Evolutionary conservation across 2,113 vertebrate genomes (phyloP).

Genomic region (Colistium nudipinnis): DNA sequence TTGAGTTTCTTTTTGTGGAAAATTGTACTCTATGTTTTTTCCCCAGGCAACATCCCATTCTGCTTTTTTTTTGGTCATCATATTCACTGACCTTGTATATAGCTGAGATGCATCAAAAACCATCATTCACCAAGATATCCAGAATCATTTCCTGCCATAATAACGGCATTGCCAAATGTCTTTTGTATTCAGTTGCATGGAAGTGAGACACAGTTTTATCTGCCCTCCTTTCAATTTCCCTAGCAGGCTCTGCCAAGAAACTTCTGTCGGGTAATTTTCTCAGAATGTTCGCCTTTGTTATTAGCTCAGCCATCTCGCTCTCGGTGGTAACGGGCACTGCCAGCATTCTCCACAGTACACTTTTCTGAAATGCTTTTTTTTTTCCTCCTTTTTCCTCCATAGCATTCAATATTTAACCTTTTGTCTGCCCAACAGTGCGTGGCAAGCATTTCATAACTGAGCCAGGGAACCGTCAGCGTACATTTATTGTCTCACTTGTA

Average conservation of each 20-base stretch:
- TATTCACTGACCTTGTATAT: too few species aligned
- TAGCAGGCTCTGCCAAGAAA: constrained; percentile 4
- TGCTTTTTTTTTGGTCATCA: too few species aligned
- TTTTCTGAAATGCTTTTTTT: not conserved
- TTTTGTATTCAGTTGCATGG: constrained; percentile 4
- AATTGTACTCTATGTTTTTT: too few species aligned
- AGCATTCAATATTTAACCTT: not conserved
- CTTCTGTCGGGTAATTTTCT: constrained; percentile 30
- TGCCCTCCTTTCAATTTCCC: constrained; percentile 5
- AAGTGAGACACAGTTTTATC: constrained; percentile 7
- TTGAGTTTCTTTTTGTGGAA: too few species aligned
- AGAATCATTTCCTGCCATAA: not conserved
- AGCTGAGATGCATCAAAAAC: not conserved
- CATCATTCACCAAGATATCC: not conserved
- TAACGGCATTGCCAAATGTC: not conserved
- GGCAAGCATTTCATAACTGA: not conserved
- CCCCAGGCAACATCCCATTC: too few species aligned
- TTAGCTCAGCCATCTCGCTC: constrained; percentile 35
- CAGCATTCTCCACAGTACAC: constrained; percentile 5
- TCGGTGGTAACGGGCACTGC: constrained; percentile 7
- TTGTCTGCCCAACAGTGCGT: not conserved
- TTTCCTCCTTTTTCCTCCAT: not conserved
- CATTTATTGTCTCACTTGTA: too few species aligned
- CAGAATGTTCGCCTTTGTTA: constrained; percentile 34
- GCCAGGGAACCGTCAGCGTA: not conserved